Evolutionary conservation across 2,888 invertebrate species (phyloP).

Genomic region (Caenorhabditis sp.): DNA sequence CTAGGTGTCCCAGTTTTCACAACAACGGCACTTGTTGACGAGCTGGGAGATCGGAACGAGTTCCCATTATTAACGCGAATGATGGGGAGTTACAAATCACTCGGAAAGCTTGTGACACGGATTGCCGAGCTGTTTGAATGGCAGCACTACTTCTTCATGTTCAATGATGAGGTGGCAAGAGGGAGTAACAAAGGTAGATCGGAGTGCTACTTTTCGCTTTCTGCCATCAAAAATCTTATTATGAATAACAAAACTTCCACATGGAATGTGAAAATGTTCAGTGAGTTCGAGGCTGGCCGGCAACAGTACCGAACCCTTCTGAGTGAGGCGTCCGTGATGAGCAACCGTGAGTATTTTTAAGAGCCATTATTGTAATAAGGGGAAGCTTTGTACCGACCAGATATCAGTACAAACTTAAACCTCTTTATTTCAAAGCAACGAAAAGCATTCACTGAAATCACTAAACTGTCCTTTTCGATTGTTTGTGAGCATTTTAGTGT

Average conservation of each 20-base stretch:
- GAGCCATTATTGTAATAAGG: no score
- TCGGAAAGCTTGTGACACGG: conserved; percentile 68
- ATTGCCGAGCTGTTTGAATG: conserved; percentile 81
- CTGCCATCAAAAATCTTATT: conserved; percentile 76
- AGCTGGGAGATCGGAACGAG: conserved; percentile 84
- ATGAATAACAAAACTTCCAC: conserved; percentile 71
- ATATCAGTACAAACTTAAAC: no score
- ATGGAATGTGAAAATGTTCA: conserved; percentile 79
- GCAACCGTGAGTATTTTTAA: conserved; percentile 71
- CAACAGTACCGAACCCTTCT: conserved; percentile 83
- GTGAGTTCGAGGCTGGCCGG: conserved; percentile 84
- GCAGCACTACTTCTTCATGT: conserved; percentile 83
- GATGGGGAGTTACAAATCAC: conserved; percentile 85
- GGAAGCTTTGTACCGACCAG: no score
- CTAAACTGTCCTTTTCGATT: no score
- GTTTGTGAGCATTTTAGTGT: no score
- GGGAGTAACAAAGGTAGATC: conserved; percentile 70
- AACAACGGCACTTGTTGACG: conserved; percentile 87
- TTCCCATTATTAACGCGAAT: conserved; percentile 89
- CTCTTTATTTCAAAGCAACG: no score
- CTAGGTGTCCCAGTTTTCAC: conserved; percentile 86
- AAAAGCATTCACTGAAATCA: no score
- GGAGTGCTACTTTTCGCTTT: conserved; percentile 76
- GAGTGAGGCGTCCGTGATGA: conserved; percentile 82
- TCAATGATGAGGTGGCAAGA: conserved; percentile 70